Base-by-base conservation (phyloP, 2,888 invertebrate species). In the Dicyrtomina minuta region DNA sequence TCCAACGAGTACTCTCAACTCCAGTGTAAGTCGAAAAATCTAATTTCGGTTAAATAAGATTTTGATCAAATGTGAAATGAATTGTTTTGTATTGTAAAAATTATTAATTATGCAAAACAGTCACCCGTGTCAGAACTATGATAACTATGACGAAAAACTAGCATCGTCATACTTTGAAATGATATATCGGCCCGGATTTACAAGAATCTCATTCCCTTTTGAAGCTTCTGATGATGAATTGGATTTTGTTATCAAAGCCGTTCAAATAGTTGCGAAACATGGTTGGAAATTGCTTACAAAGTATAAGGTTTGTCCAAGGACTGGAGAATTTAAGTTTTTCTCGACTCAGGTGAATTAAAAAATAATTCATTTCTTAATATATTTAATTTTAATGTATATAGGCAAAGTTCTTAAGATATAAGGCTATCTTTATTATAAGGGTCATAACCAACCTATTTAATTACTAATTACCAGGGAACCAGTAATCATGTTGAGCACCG, bases 201-300 rank as follows among this genome's bases (percentile, higher is more conserved):
- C 89, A 20, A 84, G 93, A 74, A 85, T 95, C 20, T 92, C 92
- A 59, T 84, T 95, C 59, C 91, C 93, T 0, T 94, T 88, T 82
- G 93, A 93, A 81, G 89, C 91, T 85, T 86, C 88, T 22, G 90
- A 92, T 76, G 83, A 86, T 49, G 91, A 92, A 81, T 83, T 93
- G 22, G 89, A 89, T 0, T 94, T 91, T 81, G 87, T 93, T 2
- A 83, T 93, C 74, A 90, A 92, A 82, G 91, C 93, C 0, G 83
- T 95, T 22, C 89, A 89, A 81, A 89, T 93, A 88, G 90, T 93
- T 0, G 92, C 93, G 0, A 89, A 90, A 2, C 89, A 93, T 83
- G 93, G 82, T 0, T 75, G 73, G 73, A 71, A 72, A 60, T 51
- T 76, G 4, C 62, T 76, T 3, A 66, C 73, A 0, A 66, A 68